A percentile compares a stretch with the other conserved stretches of the same genome.
Evolutionary conservation across 2,888 invertebrate species (phyloP).

Genomic region (Drosophila paramelanica): DNA sequence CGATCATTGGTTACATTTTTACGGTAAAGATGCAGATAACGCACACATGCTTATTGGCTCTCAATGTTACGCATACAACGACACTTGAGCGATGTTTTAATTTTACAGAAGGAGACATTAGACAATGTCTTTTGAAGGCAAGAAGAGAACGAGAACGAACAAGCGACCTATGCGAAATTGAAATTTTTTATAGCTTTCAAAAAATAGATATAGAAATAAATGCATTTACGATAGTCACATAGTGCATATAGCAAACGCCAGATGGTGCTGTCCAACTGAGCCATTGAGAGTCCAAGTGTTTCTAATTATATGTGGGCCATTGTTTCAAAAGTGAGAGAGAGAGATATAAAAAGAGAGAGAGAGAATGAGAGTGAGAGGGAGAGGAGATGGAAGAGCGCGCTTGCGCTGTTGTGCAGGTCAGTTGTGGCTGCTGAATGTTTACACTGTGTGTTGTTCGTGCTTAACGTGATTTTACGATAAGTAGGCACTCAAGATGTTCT

Average conservation of each 20-base stretch:
- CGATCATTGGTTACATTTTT: conserved; percentile 13
- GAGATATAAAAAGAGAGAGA: not conserved
- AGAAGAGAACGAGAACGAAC: not conserved
- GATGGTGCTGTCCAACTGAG: not conserved
- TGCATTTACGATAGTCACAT: not conserved
- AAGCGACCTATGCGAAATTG: too few relatives aligned
- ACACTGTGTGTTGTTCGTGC: conserved; percentile 43
- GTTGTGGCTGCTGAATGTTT: conserved; percentile 52
- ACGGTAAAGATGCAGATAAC: not conserved
- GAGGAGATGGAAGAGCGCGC: conserved; percentile 49
- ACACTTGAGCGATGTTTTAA: not conserved
- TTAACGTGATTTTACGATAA: conserved; percentile 14
- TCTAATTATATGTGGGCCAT: conserved; percentile 8
- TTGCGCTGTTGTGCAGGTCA: conserved; percentile 62
- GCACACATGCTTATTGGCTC: not conserved
- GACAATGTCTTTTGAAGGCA: not conserved
- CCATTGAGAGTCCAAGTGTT: not conserved
- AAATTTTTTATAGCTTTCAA: too few relatives aligned
- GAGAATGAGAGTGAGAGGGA: not conserved
- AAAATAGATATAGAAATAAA: not conserved
- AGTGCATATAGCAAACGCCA: not conserved
- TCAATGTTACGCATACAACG: not conserved
- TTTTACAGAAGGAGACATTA: not conserved
- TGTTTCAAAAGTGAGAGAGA: not conserved
- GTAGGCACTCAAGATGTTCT: not conserved